Evolutionary conservation across 2,888 invertebrate species (phyloP).

Genomic region (Thereva unica): DNA sequence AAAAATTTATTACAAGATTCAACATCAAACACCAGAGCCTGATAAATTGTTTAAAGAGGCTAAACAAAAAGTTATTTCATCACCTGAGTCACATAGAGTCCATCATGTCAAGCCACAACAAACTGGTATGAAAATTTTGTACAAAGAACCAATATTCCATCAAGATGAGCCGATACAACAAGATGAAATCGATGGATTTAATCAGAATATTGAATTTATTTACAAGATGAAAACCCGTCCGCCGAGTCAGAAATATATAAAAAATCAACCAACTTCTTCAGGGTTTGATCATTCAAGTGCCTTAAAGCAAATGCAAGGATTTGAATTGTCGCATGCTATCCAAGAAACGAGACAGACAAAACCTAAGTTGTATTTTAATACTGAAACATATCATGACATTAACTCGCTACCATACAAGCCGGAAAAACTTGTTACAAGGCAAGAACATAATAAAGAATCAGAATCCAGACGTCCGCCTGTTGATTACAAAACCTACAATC

Average conservation of each 20-base stretch:
- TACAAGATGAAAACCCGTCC: constrained; percentile 55
- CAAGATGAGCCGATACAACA: constrained; percentile 47
- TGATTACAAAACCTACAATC: constrained; percentile 8
- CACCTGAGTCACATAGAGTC: constrained; percentile 48
- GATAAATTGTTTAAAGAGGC: background rate
- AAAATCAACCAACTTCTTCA: constrained; percentile 41
- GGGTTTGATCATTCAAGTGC: constrained; percentile 56
- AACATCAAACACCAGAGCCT: constrained; percentile 10
- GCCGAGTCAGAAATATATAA: constrained; percentile 44
- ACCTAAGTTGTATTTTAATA: constrained; percentile 54
- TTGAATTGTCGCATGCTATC: constrained; percentile 54
- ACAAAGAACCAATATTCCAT: constrained; percentile 43
- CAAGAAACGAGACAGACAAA: constrained; percentile 44
- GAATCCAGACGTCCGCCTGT: constrained; percentile 15
- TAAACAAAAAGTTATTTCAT: constrained; percentile 47
- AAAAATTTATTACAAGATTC: constrained; percentile 48
- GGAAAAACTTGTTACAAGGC: constrained; percentile 45
- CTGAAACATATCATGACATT: constrained; percentile 57
- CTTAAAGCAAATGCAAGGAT: constrained; percentile 54
- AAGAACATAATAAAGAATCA: constrained; percentile 4
- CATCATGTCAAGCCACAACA: constrained; percentile 51
- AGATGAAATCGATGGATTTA: constrained; percentile 48
- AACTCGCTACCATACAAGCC: constrained; percentile 55
- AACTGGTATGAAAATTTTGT: constrained; percentile 50
- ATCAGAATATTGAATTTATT: constrained; percentile 56